Conservation (phyloP, 2,113 vertebrate species). For the Indicator indicator region DNA sequence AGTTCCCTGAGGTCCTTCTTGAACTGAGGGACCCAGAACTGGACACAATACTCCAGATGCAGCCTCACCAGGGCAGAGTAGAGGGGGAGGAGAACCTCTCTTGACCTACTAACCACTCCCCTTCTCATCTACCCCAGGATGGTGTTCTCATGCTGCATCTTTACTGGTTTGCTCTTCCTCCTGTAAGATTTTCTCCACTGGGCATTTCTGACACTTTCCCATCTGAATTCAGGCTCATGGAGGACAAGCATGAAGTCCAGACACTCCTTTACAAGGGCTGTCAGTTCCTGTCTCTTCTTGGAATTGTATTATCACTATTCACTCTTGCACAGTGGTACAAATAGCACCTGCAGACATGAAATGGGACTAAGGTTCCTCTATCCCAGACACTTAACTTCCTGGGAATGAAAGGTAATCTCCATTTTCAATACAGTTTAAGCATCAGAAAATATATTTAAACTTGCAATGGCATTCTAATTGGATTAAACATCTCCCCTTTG, state of each 20-base stretch:
- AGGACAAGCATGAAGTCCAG: background rate
- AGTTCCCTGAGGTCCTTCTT: too few species aligned
- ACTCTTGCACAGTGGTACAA: background rate
- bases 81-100: too few species aligned
- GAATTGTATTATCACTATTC: background rate
- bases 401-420: background rate
- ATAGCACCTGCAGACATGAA: rapidly evolving
- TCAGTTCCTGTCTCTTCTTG: background rate
- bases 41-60: too few species aligned
- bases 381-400: background rate
- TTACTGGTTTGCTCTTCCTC: background rate
- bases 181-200: background rate
- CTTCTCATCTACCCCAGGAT: too few species aligned
- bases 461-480: background rate
- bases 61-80: too few species aligned
- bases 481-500: background rate
- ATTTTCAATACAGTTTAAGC: background rate
- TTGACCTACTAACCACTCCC: too few species aligned
- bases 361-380: background rate
- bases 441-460: background rate
- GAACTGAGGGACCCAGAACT: too few species aligned
- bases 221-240: background rate
- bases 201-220: background rate
- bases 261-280: background rate
- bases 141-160: background rate